phyloP scores from a whole-genome alignment of 2,888 invertebrate species.

The Drosophila anomelani region DNA sequence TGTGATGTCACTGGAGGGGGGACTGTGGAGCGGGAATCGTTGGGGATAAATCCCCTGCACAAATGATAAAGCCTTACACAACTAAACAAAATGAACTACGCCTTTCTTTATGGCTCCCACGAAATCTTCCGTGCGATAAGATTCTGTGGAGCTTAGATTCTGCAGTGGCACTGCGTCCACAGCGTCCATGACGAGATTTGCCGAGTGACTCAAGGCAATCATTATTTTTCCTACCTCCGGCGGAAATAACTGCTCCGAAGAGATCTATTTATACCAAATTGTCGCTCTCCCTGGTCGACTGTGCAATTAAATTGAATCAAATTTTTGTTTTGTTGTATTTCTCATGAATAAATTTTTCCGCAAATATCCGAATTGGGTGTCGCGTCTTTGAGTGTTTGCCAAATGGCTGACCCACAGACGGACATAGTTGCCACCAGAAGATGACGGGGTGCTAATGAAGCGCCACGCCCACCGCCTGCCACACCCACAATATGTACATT shows the following conservation, averaged over 20 bases:
- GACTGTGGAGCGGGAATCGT: neutral
- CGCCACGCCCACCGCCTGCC: conserved; percentile 30
- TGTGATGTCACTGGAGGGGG: conserved; percentile 67
- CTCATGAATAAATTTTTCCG: conserved; percentile 42
- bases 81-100: conserved; percentile 1
- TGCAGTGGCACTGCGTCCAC: conserved; percentile 51
- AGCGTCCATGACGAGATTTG: conserved; percentile 43
- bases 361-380: conserved; percentile 35
- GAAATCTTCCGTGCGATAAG: conserved; percentile 51
- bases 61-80: conserved; percentile 35
- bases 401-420: conserved; percentile 57
- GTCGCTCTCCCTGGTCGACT: neutral
- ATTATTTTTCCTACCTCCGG: conserved; percentile 25
- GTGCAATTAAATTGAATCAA: conserved; percentile 49
- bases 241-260: conserved; percentile 36
- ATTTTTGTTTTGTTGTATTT: conserved; percentile 5
- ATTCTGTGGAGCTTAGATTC: conserved; percentile 30
- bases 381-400: conserved; percentile 68
- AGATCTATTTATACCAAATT: conserved; percentile 30
- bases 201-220: conserved; percentile 61
- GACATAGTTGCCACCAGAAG: neutral
- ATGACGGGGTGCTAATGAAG: conserved; percentile 36
- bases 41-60: conserved; percentile 54
- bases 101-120: conserved; percentile 11
- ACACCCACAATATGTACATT: conserved; percentile 39